Evolutionary conservation across 2,888 invertebrate genomes (phyloP).

Genomic region (Odontocolon sp.): DNA sequence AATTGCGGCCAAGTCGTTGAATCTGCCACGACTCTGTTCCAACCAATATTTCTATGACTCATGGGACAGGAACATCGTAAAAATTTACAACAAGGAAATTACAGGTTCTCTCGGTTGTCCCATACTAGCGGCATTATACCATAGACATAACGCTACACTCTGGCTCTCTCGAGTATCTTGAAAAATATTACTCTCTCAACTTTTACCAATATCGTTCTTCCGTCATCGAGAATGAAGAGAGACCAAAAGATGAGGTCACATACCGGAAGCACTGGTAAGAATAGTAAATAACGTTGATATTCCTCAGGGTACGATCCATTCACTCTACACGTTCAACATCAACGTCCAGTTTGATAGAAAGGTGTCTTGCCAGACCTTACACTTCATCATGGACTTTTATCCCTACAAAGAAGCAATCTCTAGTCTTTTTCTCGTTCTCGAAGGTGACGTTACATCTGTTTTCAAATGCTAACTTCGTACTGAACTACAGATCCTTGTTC

Average conservation of each 20-base stretch:
- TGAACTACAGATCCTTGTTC: background rate
- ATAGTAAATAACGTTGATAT: constrained; percentile 40
- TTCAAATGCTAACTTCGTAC: constrained; percentile 29
- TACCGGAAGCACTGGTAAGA: background rate
- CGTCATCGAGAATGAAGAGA: background rate
- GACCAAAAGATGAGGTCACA: background rate
- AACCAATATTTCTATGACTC: constrained; percentile 48
- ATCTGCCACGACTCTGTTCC: constrained; percentile 31
- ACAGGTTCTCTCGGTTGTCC: constrained; percentile 43
- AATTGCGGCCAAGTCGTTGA: constrained; percentile 48
- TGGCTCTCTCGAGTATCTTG: constrained; percentile 32
- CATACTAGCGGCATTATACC: constrained; percentile 35
- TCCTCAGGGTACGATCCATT: constrained; percentile 51
- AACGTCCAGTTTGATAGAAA: constrained; percentile 48
- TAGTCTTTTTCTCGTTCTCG: constrained; percentile 35
- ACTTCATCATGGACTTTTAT: constrained; percentile 54
- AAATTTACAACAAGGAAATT: constrained; percentile 56
- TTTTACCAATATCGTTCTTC: background rate
- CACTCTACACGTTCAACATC: constrained; percentile 38
- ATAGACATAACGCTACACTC: constrained; percentile 14
- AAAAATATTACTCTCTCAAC: constrained; percentile 41
- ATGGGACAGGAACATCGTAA: constrained; percentile 57
- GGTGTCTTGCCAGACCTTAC: constrained; percentile 38
- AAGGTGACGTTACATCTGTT: constrained; percentile 38
- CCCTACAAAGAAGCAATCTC: constrained; percentile 51